Evolutionary conservation across 2,888 invertebrate genomes (phyloP).

Genomic region (Argynnis bischoffii): DNA sequence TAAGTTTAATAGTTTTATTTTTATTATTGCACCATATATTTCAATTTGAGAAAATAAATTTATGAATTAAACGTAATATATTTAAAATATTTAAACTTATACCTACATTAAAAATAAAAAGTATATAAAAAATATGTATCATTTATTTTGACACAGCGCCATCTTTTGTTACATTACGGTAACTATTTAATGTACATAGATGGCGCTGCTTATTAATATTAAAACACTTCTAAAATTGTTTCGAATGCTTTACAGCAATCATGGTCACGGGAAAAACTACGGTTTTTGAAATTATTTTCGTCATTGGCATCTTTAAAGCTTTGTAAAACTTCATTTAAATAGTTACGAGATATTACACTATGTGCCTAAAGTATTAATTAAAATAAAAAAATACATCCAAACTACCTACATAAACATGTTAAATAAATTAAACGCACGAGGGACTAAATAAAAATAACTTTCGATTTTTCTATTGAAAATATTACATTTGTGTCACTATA

Average conservation of each 20-base stretch:
- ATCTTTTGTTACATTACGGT: background rate
- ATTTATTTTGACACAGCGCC: background rate
- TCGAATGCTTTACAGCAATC: too few species aligned
- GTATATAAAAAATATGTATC: background rate
- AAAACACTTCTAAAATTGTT: too few species aligned
- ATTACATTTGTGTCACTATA: conserved; percentile 37
- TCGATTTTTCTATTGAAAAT: background rate
- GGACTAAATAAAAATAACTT: conserved; percentile 8
- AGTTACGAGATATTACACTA: too few species aligned
- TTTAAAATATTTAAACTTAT: too few species aligned
- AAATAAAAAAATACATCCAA: background rate
- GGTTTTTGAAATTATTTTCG: too few species aligned
- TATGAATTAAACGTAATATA: too few species aligned
- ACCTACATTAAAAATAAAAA: background rate
- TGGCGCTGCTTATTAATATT: conserved; percentile 45
- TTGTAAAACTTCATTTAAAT: too few species aligned
- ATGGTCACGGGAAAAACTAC: background rate
- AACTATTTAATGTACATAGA: background rate
- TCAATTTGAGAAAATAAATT: too few species aligned
- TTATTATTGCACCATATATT: too few species aligned
- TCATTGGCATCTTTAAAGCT: too few species aligned
- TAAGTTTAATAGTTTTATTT: too few species aligned
- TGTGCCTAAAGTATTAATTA: too few species aligned
- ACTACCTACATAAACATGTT: background rate
- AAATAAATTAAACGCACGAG: background rate